Evolutionary conservation across 2,797 vertebrate species (phyloP).

Genomic region (Menidia menidia): DNA sequence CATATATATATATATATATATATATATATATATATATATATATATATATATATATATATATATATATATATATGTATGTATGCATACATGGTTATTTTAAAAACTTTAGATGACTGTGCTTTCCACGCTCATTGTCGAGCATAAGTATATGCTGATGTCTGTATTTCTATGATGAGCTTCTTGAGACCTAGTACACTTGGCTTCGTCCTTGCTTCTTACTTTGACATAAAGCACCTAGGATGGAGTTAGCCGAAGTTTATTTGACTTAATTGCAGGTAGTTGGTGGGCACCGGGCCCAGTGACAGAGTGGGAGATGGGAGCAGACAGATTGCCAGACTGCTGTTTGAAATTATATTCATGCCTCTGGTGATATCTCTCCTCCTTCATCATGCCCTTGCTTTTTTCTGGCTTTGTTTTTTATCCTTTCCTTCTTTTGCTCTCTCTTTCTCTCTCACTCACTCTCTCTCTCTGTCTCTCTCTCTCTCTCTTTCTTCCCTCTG

Average conservation of each 20-base stretch:
- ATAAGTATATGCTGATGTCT: neutral
- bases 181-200: neutral
- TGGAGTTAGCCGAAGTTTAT: constrained; percentile 3
- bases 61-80: no score
- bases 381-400: constrained; percentile 37
- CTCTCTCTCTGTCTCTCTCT: constrained; percentile 21
- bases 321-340: constrained; percentile 27
- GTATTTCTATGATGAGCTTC: constrained; percentile 4
- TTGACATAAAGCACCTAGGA: neutral
- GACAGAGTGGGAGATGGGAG: constrained; percentile 12
- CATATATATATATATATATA: no score
- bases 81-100: neutral
- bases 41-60: no score
- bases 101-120: neutral
- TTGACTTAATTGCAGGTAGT: constrained; percentile 13
- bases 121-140: no score
- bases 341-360: constrained; percentile 54
- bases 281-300: neutral
- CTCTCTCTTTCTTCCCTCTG: constrained; percentile 11
- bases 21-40: no score
- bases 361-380: constrained; percentile 37
- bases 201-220: neutral
- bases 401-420: constrained; percentile 36
- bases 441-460: constrained; percentile 38
- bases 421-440: neutral